phyloP scores from a whole-genome alignment of 2,888 invertebrate species.

The Sialis lutaria region DNA sequence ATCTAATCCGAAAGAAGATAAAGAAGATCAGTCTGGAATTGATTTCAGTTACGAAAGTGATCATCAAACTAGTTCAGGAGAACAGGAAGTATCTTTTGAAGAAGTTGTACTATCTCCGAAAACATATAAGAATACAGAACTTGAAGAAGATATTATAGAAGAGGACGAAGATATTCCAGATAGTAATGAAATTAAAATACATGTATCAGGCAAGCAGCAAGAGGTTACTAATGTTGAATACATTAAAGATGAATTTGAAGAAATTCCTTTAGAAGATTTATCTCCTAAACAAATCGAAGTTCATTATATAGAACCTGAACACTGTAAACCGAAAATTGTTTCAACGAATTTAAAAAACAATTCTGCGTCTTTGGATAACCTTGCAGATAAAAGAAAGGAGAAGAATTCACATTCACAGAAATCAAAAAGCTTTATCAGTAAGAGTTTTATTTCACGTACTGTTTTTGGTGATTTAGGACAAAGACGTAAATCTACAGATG shows the following conservation, averaged over 20 bases:
- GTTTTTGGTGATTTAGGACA: not conserved
- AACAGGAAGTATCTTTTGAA: constrained; percentile 8
- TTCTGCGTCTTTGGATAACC: not conserved
- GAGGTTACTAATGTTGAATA: not conserved
- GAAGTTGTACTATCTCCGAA: not conserved
- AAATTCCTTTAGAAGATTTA: constrained; percentile 1
- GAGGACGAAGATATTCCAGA: not conserved
- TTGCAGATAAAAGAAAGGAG: not conserved
- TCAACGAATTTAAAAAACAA: constrained; percentile 6
- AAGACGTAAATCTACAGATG: not conserved
- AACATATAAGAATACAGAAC: too few species aligned
- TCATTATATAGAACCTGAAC: constrained; percentile 2
- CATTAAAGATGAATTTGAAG: not conserved
- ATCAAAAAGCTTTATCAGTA: constrained; percentile 4
- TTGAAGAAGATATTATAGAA: too few species aligned
- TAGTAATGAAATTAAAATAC: not conserved
- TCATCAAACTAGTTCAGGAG: not conserved
- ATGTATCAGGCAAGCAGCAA: not conserved
- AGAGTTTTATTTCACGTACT: not conserved
- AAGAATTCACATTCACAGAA: constrained; percentile 4
- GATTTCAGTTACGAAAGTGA: constrained; percentile 15
- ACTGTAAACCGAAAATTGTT: constrained; percentile 3
- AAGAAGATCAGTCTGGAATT: constrained; percentile 22
- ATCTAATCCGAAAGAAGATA: constrained; percentile 13
- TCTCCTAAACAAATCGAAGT: not conserved